phyloP scores from a whole-genome alignment of 2,797 vertebrate species.

The Alcedo quadribrachys region DNA sequence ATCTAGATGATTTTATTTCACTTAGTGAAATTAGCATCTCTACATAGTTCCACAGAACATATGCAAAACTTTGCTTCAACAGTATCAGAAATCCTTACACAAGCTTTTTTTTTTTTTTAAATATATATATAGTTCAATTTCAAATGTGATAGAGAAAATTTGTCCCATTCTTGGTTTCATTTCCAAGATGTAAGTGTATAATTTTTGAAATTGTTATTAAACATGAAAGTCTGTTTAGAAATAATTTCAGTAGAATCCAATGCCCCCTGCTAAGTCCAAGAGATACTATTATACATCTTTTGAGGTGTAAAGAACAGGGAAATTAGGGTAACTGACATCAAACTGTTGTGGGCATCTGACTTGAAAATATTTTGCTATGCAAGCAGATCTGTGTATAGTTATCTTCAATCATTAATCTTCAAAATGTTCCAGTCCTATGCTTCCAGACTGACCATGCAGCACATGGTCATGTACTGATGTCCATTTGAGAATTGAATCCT shows the following conservation, averaged over 20 bases:
- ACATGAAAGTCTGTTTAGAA: neutral
- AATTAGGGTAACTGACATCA: neutral
- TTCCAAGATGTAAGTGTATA: neutral
- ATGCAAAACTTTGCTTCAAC: neutral
- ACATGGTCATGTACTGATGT: neutral
- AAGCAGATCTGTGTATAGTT: neutral
- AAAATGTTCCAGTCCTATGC: neutral
- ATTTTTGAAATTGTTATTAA: neutral
- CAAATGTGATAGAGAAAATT: neutral
- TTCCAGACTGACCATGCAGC: neutral
- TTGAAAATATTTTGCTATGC: neutral
- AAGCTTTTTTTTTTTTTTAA: no score
- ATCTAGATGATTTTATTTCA: neutral
- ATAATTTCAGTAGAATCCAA: neutral
- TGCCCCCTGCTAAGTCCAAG: neutral
- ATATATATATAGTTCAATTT: neutral
- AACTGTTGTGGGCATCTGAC: fast-evolving
- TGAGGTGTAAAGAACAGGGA: neutral
- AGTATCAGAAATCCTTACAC: neutral
- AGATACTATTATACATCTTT: neutral
- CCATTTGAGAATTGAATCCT: neutral
- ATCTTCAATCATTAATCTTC: neutral
- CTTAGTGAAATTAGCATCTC: neutral
- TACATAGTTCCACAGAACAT: neutral
- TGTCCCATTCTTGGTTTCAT: neutral